phyloP scores from a whole-genome alignment of 2,113 vertebrate genomes.

The Myiozetetes cayanensis region DNA sequence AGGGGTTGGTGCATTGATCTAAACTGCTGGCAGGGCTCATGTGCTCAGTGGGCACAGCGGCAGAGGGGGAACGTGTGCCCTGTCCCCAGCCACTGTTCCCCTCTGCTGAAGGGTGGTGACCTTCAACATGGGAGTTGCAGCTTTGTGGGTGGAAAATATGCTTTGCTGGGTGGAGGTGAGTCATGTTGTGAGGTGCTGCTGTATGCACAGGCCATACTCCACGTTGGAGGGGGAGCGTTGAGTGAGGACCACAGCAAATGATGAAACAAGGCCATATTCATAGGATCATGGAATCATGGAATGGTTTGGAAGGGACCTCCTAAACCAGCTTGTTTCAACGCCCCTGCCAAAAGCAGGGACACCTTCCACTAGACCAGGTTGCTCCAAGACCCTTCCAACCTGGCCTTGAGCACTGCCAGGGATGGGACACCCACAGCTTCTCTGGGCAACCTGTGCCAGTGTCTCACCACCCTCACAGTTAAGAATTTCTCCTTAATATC shows the following conservation, averaged over 20 bases:
- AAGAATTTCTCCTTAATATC: background rate
- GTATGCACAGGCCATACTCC: accelerated
- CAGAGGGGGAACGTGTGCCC: background rate
- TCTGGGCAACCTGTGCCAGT: background rate
- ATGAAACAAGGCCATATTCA: background rate
- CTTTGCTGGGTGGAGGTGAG: background rate
- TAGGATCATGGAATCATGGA: background rate
- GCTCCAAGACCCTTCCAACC: accelerated
- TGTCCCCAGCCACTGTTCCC: background rate
- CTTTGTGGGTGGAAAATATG: background rate
- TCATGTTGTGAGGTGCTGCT: background rate
- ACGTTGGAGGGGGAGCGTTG: accelerated
- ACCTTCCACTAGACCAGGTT: accelerated
- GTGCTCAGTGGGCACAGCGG: background rate
- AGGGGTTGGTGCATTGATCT: background rate
- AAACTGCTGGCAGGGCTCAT: background rate
- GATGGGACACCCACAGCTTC: background rate
- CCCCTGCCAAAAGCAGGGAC: too few relatives aligned
- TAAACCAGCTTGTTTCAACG: accelerated
- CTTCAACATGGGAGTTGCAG: background rate
- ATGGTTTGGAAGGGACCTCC: background rate
- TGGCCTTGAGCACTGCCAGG: background rate
- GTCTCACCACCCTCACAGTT: background rate
- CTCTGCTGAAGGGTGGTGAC: background rate
- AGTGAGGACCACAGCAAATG: background rate